phyloP scores from a whole-genome alignment of 1,140 invertebrate species.

The Arion vulgaris region DNA sequence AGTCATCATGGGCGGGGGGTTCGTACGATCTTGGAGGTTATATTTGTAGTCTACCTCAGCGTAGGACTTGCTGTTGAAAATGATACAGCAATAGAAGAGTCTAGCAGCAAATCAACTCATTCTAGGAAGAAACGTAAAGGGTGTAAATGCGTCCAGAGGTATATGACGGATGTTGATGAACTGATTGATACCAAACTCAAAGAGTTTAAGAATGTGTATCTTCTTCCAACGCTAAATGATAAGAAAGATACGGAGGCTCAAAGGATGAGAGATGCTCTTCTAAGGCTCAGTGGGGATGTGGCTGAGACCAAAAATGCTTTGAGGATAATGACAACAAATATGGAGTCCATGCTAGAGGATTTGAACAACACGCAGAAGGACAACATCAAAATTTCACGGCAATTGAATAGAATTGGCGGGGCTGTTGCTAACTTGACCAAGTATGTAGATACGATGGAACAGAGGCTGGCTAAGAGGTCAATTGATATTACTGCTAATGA shows the following conservation, averaged over 20 bases:
- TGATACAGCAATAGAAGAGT: background rate
- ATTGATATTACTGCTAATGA: background rate
- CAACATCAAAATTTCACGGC: background rate
- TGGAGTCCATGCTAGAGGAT: slow-evolving; percentile 29
- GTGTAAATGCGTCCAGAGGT: slow-evolving; percentile 32
- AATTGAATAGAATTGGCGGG: slow-evolving; percentile 1
- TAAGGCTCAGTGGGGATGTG: slow-evolving; percentile 28
- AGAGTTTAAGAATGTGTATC: slow-evolving; percentile 27
- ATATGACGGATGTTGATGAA: slow-evolving; percentile 23
- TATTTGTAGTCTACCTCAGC: slow-evolving; percentile 8
- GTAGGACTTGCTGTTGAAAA: background rate
- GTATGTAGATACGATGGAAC: slow-evolving; percentile 29
- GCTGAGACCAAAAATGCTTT: slow-evolving; percentile 32
- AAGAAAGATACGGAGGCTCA: slow-evolving; percentile 13
- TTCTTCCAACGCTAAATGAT: background rate
- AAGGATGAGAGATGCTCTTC: slow-evolving; percentile 23
- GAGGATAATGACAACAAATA: slow-evolving; percentile 19
- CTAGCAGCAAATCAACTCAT: background rate
- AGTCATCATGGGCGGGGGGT: background rate
- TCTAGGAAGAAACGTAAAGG: slow-evolving; percentile 18
- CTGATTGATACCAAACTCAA: slow-evolving; percentile 33
- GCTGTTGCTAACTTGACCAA: slow-evolving; percentile 33
- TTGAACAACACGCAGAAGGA: slow-evolving; percentile 25
- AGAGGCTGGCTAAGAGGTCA: background rate
- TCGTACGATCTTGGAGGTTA: background rate